phyloP scores from a whole-genome alignment of 2,797 vertebrate genomes.

The Anguilla marmorata region DNA sequence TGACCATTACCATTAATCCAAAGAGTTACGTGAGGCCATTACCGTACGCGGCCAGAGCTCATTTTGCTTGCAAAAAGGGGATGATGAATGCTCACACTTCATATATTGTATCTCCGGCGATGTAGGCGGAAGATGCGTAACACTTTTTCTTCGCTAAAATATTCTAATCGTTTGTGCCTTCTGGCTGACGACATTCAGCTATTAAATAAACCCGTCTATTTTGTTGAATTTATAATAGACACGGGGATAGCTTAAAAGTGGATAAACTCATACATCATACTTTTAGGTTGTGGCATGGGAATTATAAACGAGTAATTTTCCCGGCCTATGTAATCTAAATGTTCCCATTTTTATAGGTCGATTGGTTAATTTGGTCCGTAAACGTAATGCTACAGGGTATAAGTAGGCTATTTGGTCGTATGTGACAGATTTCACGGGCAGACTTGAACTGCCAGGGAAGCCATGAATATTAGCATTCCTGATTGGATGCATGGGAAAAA shows the following conservation, averaged over 20 bases:
- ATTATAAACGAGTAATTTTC: neutral
- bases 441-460: neutral
- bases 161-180: neutral
- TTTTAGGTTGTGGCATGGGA: neutral
- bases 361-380: neutral
- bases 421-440: neutral
- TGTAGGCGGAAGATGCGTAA: neutral
- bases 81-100: neutral
- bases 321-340: neutral
- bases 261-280: neutral
- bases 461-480: neutral
- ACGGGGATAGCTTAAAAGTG: neutral
- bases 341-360: neutral
- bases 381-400: neutral
- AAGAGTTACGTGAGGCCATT: neutral
- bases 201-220: neutral
- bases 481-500: neutral
- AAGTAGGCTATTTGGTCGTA: neutral
- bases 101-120: neutral
- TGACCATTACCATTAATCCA: neutral
- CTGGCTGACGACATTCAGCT: neutral
- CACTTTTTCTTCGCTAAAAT: constrained; percentile 1
- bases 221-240: neutral
- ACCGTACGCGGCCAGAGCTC: too few relatives aligned
- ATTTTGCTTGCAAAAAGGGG: neutral